These are phyloP conservation scores for Sphaerophoria rueppellii DNA, from an alignment of 2,888 invertebrate genomes.

Conservation along the genomic window DNA sequence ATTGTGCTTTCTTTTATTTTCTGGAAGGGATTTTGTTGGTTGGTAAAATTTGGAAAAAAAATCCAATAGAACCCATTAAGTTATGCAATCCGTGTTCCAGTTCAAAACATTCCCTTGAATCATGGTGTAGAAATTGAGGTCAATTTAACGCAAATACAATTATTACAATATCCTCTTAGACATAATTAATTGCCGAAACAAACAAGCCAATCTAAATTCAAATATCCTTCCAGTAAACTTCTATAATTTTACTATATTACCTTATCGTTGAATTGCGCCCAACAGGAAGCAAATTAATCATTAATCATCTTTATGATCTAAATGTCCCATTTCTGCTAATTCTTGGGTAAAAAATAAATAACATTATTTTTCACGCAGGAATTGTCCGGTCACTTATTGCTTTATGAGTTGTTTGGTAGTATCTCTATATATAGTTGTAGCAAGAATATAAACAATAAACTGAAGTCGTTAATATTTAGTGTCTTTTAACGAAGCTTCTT, in stretches of 20 bases:
- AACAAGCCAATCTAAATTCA: conserved; percentile 1
- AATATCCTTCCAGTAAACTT: not conserved
- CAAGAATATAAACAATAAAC: conserved; percentile 59
- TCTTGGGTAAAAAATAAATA: too few relatives aligned
- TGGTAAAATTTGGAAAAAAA: too few relatives aligned
- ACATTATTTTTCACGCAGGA: not conserved
- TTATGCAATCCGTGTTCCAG: too few relatives aligned
- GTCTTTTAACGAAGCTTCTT: conserved; percentile 39
- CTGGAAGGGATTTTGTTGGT: not conserved
- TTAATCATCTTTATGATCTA: conserved; percentile 70
- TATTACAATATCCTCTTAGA: too few relatives aligned
- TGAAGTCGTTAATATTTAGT: conserved; percentile 64
- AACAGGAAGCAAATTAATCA: not conserved
- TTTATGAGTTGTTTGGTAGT: not conserved
- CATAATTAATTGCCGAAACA: not conserved
- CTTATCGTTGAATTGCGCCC: conserved; percentile 8
- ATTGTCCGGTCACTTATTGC: too few relatives aligned
- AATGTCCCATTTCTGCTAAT: conserved; percentile 49
- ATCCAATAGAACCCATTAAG: too few relatives aligned
- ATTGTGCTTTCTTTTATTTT: not conserved
- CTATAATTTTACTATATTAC: not conserved
- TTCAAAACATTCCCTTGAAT: too few relatives aligned
- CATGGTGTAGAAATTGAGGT: too few relatives aligned
- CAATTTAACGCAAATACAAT: too few relatives aligned
- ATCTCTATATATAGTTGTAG: not conserved